These are phyloP conservation scores for Willisornis vidua DNA, from an alignment of 2,113 vertebrate genomes.

Conservation along the genomic window DNA sequence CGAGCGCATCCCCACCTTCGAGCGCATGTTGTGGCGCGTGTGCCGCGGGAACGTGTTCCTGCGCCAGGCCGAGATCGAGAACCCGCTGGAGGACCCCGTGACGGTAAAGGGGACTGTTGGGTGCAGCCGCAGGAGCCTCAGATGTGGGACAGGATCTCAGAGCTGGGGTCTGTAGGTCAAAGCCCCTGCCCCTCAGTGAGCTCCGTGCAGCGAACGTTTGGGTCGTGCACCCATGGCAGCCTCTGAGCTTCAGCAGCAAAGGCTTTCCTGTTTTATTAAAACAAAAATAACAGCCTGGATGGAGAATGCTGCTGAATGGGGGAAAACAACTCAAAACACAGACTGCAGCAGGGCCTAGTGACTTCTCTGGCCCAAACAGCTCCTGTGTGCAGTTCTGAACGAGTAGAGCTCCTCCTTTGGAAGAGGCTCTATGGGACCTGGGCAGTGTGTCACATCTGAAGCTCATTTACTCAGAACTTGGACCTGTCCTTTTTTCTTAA, in stretches of 20 bases:
- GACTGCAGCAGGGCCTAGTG: background rate
- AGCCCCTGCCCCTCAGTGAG: background rate
- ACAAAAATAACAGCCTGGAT: background rate
- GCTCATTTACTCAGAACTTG: background rate
- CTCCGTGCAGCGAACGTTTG: accelerated
- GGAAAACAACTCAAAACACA: background rate
- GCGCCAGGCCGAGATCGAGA: slow-evolving; percentile 94
- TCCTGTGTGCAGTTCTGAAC: background rate
- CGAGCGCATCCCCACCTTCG: slow-evolving; percentile 94
- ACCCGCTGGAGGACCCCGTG: slow-evolving; percentile 91
- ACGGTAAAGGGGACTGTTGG: slow-evolving; percentile 73
- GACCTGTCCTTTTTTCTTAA: background rate
- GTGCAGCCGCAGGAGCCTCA: background rate
- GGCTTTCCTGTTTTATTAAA: accelerated
- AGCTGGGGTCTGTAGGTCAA: accelerated
- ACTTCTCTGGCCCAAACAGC: background rate
- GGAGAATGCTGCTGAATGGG: background rate
- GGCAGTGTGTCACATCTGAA: background rate
- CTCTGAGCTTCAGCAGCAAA: background rate
- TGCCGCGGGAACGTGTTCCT: slow-evolving; percentile 97
- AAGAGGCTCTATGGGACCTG: background rate
- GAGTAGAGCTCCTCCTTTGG: background rate
- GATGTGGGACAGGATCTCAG: background rate
- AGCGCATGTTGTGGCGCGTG: slow-evolving; percentile 98
- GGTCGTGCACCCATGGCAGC: accelerated